phyloP scores from a whole-genome alignment of 2,113 vertebrate genomes.

The Plotosus lineatus region DNA sequence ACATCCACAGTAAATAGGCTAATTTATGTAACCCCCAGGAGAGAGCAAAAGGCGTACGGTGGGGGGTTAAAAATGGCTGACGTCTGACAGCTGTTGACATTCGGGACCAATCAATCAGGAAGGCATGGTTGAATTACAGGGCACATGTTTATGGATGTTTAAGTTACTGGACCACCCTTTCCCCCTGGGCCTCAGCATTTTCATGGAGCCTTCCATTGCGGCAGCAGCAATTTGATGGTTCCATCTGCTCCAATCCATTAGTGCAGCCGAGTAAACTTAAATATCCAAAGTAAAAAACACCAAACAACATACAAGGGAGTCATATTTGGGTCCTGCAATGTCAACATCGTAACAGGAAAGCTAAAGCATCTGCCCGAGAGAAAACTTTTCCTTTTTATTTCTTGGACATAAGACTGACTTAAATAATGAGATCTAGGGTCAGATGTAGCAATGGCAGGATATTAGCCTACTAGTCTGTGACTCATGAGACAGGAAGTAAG shows the following conservation, averaged over 20 bases:
- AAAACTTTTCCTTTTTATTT: constrained; percentile 19
- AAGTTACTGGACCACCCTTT: constrained; percentile 44
- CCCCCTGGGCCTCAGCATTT: constrained; percentile 31
- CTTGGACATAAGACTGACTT: constrained; percentile 1
- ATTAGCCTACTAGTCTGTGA: constrained; percentile 27
- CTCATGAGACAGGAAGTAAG: not conserved
- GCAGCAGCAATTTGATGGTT: constrained; percentile 50
- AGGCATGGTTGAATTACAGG: constrained; percentile 49
- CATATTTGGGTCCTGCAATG: constrained; percentile 32
- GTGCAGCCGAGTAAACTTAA: constrained; percentile 36
- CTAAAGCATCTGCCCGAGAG: constrained; percentile 39
- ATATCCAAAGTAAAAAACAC: constrained; percentile 33
- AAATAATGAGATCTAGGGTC: constrained; percentile 15
- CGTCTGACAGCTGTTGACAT: constrained; percentile 59
- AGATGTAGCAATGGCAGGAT: not conserved
- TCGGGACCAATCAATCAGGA: constrained; percentile 56
- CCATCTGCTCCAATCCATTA: constrained; percentile 50
- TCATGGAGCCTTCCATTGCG: constrained; percentile 37
- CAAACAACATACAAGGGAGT: constrained; percentile 49
- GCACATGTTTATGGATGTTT: constrained; percentile 51
- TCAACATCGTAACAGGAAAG: constrained; percentile 33
- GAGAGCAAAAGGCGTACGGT: constrained; percentile 26
- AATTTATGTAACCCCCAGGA: constrained; percentile 44
- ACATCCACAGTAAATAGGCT: constrained; percentile 8
- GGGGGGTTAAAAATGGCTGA: constrained; percentile 48